Conservation (phyloP, 2,797 vertebrate species). For the Pangasius krempfi region DNA sequence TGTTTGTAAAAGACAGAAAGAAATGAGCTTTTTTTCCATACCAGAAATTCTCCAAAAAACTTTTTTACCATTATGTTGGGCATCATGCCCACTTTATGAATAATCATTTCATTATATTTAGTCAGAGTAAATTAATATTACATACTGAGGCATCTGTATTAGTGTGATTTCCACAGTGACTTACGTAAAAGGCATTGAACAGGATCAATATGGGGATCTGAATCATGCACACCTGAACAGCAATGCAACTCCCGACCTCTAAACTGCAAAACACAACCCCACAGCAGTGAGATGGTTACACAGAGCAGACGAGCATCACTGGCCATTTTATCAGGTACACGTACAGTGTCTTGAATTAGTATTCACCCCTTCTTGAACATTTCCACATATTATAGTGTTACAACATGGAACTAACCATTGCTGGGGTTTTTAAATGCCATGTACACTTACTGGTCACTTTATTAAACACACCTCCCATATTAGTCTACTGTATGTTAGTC, state of each 20-base stretch:
- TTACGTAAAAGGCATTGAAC: slow-evolving; percentile 87
- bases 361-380: background rate
- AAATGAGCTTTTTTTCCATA: background rate
- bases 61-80: background rate
- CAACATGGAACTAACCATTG: background rate
- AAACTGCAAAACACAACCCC: slow-evolving; percentile 70
- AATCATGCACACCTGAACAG: slow-evolving; percentile 93
- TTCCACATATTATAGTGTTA: background rate
- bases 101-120: background rate
- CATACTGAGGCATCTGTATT: background rate
- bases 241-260: slow-evolving; percentile 88
- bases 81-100: background rate
- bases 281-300: background rate
- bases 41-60: background rate
- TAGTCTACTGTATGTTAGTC: background rate
- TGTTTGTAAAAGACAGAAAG: background rate
- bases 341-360: background rate
- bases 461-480: background rate
- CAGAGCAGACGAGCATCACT: no score
- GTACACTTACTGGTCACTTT: background rate
- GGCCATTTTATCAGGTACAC: background rate
- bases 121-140: background rate
- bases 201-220: slow-evolving; percentile 89
- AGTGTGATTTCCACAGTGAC: slow-evolving; percentile 56
- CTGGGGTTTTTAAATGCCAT: background rate